Evolutionary conservation across 2,888 invertebrate genomes (phyloP).

Genomic region (Ichneumon xanthorius): DNA sequence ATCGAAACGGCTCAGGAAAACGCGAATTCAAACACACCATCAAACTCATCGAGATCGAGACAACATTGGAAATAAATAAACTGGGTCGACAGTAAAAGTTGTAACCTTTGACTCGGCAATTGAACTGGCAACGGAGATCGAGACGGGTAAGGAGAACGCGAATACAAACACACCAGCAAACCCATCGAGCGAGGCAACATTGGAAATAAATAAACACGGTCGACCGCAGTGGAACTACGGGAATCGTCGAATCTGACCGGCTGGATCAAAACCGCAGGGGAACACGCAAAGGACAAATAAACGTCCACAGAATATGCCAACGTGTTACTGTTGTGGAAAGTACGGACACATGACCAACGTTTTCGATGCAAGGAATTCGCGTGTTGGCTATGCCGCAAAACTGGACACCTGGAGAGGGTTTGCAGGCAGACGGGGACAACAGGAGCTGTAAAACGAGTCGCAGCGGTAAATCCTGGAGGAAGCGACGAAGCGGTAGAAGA

Average conservation of each 20-base stretch:
- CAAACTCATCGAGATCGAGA: too few species aligned
- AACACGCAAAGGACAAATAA: background rate
- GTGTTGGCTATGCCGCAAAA: background rate
- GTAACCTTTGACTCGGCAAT: background rate
- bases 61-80: too few species aligned
- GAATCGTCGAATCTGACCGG: background rate
- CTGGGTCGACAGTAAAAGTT: too few species aligned
- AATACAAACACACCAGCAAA: background rate
- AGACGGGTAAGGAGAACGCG: slow-evolving; percentile 8
- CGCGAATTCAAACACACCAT: too few species aligned
- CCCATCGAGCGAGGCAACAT: background rate
- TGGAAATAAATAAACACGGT: slow-evolving; percentile 26
- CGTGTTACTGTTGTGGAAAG: slow-evolving; percentile 8
- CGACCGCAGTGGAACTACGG: background rate
- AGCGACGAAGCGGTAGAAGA: slow-evolving; percentile 1
- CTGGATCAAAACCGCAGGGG: background rate
- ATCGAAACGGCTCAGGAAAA: too few species aligned
- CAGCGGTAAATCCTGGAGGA: background rate
- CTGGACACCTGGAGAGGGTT: slow-evolving; percentile 3
- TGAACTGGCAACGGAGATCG: slow-evolving; percentile 1
- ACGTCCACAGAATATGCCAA: background rate
- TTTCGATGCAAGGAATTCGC: slow-evolving; percentile 13
- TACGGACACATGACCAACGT: background rate
- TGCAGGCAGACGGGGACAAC: slow-evolving; percentile 1
- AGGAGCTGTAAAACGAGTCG: slow-evolving; percentile 26